Conservation (phyloP, 2,113 vertebrate genomes). For the Colossoma macropomum region DNA sequence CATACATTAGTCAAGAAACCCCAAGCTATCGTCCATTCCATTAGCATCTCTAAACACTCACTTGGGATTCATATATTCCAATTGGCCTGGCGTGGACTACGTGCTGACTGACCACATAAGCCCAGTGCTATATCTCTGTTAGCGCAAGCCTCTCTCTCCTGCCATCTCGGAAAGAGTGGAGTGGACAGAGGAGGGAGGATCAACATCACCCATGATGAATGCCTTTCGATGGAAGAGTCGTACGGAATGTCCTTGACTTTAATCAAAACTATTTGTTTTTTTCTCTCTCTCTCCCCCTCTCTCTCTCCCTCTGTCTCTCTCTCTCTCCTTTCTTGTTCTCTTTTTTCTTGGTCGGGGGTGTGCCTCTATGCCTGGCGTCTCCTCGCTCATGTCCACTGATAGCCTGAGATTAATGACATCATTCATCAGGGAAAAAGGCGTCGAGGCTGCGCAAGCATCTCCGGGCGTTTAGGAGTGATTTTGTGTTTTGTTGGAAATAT, state of each 20-base stretch:
- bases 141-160: conserved; percentile 70
- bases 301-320: neutral
- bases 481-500: conserved; percentile 19
- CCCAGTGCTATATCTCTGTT: conserved; percentile 75
- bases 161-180: conserved; percentile 57
- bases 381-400: conserved; percentile 98
- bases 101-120: conserved; percentile 66
- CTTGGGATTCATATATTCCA: conserved; percentile 50
- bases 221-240: conserved; percentile 94
- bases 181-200: conserved; percentile 79
- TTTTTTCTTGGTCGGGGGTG: conserved; percentile 9
- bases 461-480: conserved; percentile 16
- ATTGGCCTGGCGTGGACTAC: conserved; percentile 37
- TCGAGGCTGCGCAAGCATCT: conserved; percentile 21
- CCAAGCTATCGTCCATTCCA: conserved; percentile 13
- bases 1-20: conserved; percentile 31
- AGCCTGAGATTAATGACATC: conserved; percentile 96
- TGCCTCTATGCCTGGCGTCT: conserved; percentile 84
- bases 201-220: conserved; percentile 97
- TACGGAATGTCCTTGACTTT: conserved; percentile 98
- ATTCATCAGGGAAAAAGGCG: conserved; percentile 46
- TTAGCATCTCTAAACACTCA: conserved; percentile 44
- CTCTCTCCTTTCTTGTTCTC: neutral
- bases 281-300: conserved; percentile 13
- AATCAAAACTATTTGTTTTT: conserved; percentile 99